phyloP scores from a whole-genome alignment of 2,113 vertebrate species.

The Coreoperca whiteheadi region DNA sequence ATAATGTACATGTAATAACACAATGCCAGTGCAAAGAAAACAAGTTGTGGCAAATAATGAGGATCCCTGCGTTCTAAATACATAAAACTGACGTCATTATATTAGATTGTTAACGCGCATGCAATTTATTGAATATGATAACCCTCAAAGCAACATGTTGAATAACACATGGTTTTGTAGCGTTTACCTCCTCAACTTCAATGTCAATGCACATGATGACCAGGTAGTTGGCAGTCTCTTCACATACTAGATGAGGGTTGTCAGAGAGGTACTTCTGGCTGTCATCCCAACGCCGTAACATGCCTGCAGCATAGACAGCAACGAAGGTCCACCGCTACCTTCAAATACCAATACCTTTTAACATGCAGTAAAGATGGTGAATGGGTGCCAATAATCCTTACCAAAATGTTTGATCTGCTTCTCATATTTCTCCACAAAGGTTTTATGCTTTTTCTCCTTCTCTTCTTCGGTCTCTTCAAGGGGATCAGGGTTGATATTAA shows the following conservation, averaged over 20 bases:
- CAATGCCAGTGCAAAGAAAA: not conserved
- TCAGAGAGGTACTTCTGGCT: constrained; percentile 96
- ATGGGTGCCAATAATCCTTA: constrained; percentile 69
- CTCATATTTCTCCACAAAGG: constrained; percentile 93
- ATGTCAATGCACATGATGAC: constrained; percentile 98
- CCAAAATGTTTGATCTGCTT: constrained; percentile 95
- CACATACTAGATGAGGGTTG: constrained; percentile 91
- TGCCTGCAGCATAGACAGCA: constrained; percentile 83
- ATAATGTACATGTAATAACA: not conserved
- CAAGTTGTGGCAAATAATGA: not conserved
- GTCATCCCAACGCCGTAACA: constrained; percentile 96
- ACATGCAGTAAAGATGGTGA: not conserved
- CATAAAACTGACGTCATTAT: not conserved
- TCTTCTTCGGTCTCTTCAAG: constrained; percentile 90
- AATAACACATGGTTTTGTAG: not conserved
- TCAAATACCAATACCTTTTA: not conserved
- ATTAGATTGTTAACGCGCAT: not conserved
- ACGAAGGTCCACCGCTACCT: not conserved
- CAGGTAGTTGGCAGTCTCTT: constrained; percentile 95
- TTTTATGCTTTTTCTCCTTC: constrained; percentile 94
- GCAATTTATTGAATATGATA: not conserved
- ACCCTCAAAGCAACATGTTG: not conserved
- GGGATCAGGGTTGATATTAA: constrained; percentile 87
- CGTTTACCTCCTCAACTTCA: constrained; percentile 92
- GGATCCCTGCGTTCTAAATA: not conserved